phyloP scores from a whole-genome alignment of 2,113 vertebrate genomes.

The Hucho hucho region DNA sequence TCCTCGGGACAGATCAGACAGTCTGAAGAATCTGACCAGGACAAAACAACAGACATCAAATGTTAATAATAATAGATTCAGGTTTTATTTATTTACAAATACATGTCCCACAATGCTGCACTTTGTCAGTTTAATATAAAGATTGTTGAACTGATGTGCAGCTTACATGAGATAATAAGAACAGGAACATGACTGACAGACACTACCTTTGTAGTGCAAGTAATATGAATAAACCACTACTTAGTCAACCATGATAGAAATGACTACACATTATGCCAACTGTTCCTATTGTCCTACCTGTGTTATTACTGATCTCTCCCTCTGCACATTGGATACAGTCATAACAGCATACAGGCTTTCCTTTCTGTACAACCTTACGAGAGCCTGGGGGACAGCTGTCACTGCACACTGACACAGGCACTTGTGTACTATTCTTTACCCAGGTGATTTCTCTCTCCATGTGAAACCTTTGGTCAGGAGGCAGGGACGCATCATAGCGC shows the following conservation, averaged over 20 bases:
- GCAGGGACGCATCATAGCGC: slow-evolving; percentile 59
- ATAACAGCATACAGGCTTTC: slow-evolving; percentile 67
- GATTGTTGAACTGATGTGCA: not conserved
- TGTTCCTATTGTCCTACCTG: slow-evolving; percentile 47
- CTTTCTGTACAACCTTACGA: slow-evolving; percentile 62
- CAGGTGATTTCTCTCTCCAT: slow-evolving; percentile 60
- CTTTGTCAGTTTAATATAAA: too few relatives aligned
- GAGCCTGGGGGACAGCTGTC: slow-evolving; percentile 62
- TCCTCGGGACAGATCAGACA: slow-evolving; percentile 59
- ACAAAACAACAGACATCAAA: not conserved
- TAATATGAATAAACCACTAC: not conserved
- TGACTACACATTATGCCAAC: too few relatives aligned
- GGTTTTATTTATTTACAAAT: too few relatives aligned
- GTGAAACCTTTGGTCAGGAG: slow-evolving; percentile 49
- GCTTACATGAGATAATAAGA: not conserved
- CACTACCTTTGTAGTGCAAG: not conserved
- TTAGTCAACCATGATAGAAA: not conserved
- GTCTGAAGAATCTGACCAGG: slow-evolving; percentile 55
- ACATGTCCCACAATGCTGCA: too few relatives aligned
- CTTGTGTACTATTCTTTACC: slow-evolving; percentile 41
- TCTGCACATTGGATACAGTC: slow-evolving; percentile 68
- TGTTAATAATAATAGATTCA: not conserved
- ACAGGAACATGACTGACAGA: too few relatives aligned
- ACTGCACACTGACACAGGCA: slow-evolving; percentile 66
- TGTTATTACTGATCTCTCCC: slow-evolving; percentile 70